Evolutionary conservation across 35 echinoderm and acorn worm species (phyloP).

Genomic region (Strongylocentrotus purpuratus): DNA sequence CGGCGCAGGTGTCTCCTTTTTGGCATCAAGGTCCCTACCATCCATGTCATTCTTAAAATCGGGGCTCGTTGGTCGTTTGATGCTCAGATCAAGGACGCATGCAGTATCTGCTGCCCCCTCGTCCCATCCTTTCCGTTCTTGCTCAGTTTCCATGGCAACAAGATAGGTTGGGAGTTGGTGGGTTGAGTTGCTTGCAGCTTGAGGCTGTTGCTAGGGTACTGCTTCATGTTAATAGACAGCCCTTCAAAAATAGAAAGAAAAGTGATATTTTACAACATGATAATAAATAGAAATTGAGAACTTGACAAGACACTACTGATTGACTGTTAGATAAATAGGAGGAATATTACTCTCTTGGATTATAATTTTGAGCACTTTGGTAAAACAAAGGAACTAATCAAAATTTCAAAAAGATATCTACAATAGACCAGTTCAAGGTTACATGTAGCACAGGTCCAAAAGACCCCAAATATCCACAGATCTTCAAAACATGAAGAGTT

Average conservation of each 20-base stretch:
- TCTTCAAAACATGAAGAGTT: no score
- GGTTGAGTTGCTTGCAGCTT: background rate
- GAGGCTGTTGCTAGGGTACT: background rate
- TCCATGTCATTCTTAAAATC: background rate
- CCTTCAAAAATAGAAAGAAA: background rate
- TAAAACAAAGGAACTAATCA: no score
- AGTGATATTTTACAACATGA: background rate
- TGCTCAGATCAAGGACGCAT: background rate
- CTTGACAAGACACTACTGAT: background rate
- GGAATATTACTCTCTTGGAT: no score
- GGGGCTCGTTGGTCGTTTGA: background rate
- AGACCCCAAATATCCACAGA: no score
- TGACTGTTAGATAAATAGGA: no score
- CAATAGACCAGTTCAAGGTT: no score
- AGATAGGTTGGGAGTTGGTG: background rate
- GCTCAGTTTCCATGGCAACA: background rate
- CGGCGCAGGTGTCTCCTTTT: background rate
- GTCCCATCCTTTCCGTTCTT: background rate
- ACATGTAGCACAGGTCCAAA: no score
- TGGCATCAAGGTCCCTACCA: background rate
- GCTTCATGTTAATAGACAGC: background rate
- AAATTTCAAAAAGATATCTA: no score
- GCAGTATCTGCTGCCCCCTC: background rate
- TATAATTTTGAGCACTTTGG: no score
- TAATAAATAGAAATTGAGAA: background rate